Percentiles rank a stretch among this genome's conserved stretches.
These are phyloP conservation scores for Anorthoa munda DNA, from an alignment of 2,888 invertebrate genomes.

Conservation along the genomic window DNA sequence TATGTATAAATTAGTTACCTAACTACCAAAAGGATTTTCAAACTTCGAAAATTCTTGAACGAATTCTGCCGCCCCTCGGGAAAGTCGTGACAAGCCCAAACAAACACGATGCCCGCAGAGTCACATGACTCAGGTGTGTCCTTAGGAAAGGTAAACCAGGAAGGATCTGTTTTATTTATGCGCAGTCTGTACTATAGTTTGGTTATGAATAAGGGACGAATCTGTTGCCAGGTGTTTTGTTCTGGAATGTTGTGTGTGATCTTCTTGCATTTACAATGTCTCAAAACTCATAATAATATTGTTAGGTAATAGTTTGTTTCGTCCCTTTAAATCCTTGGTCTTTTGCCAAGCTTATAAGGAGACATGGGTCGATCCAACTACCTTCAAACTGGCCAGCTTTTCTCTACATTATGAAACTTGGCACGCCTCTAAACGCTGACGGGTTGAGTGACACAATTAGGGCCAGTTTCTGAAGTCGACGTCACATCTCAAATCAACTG, in stretches of 20 bases:
- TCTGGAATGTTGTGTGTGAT: background rate
- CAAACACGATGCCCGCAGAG: slow-evolving; percentile 14
- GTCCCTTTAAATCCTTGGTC: background rate
- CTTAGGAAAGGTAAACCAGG: slow-evolving; percentile 7
- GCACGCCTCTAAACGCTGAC: too few species aligned
- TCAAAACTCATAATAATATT: background rate
- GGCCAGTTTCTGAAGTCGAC: too few species aligned
- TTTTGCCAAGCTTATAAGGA: background rate
- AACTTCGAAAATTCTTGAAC: background rate
- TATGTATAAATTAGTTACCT: background rate
- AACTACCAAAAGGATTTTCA: background rate
- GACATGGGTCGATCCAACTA: background rate
- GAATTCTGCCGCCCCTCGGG: background rate
- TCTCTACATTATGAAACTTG: background rate
- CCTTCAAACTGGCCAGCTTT: background rate
- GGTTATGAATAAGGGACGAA: slow-evolving; percentile 2
- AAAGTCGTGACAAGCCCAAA: slow-evolving; percentile 3
- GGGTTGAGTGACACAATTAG: too few species aligned
- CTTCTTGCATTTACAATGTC: background rate
- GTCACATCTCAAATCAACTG: too few species aligned
- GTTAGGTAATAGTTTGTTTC: background rate
- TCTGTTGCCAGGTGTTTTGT: background rate
- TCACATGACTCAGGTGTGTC: slow-evolving; percentile 10
- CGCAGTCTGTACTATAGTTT: background rate
- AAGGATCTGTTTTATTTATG: slow-evolving; percentile 27